Percentiles rank a stretch among this genome's conserved stretches.
Conservation (phyloP, 2,113 vertebrate species). For the Mixornis gularis region DNA sequence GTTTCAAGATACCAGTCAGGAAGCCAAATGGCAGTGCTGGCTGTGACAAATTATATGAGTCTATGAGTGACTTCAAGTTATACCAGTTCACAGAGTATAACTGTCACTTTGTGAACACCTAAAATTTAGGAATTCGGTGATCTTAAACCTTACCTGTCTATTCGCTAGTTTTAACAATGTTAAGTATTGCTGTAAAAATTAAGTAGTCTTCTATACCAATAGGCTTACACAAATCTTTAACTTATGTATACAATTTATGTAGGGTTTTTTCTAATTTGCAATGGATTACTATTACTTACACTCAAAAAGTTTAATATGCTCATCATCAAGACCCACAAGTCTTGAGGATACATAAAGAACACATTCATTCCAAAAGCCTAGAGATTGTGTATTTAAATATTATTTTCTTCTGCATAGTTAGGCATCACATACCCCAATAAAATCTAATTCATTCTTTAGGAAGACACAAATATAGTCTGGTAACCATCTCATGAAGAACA, state of each 20-base stretch:
- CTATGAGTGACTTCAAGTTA: background rate
- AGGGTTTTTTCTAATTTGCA: background rate
- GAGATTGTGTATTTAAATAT: background rate
- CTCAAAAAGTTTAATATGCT: background rate
- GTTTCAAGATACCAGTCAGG: background rate
- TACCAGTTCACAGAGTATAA: background rate
- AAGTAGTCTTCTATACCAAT: background rate
- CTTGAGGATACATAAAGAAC: background rate
- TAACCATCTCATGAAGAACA: background rate
- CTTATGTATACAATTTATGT: background rate
- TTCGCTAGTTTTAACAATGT: background rate
- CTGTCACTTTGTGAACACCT: background rate
- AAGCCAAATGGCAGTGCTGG: background rate
- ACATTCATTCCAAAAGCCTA: background rate
- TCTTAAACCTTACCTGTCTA: background rate
- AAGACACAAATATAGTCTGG: background rate
- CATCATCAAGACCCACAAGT: background rate
- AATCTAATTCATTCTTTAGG: background rate
- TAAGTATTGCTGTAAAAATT: background rate
- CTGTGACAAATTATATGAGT: background rate
- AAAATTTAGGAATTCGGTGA: background rate
- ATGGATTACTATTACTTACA: background rate
- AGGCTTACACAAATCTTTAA: background rate
- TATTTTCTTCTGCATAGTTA: background rate
- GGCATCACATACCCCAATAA: background rate